phyloP scores from a whole-genome alignment of 2,888 invertebrate species.

The Rambutsinella grinnellia region DNA sequence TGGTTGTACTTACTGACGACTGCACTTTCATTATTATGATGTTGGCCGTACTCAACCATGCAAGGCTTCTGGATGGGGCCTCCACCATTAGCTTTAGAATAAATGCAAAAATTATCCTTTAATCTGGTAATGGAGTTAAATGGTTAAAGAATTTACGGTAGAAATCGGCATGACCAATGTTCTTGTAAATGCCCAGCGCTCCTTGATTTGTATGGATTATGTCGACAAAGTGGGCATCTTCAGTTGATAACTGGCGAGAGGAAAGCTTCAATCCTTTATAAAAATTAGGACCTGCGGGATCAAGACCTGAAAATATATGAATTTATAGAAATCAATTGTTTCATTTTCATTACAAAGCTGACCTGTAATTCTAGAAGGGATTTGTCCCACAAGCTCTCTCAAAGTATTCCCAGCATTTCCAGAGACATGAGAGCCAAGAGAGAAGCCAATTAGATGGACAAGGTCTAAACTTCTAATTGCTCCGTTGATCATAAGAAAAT shows the following conservation, averaged over 20 bases:
- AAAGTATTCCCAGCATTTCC: conserved; percentile 50
- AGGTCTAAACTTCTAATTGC: conserved; percentile 17
- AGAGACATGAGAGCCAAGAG: conserved; percentile 50
- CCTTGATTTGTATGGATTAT: conserved; percentile 52
- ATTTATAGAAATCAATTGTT: background rate
- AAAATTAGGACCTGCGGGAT: conserved; percentile 50
- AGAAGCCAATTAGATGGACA: conserved; percentile 51
- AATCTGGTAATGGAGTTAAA: background rate
- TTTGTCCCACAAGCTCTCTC: conserved; percentile 15
- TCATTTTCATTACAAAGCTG: background rate
- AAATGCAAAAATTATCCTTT: background rate
- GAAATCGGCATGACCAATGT: conserved; percentile 50
- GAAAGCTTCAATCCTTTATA: conserved; percentile 31
- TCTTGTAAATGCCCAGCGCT: conserved; percentile 32
- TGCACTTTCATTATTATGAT: conserved; percentile 29
- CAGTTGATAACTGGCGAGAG: conserved; percentile 23
- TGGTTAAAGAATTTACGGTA: conserved; percentile 27
- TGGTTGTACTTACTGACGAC: conserved; percentile 40
- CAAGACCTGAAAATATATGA: conserved; percentile 31
- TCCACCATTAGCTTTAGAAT: conserved; percentile 45
- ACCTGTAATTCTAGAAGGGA: conserved; percentile 41
- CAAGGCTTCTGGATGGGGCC: conserved; percentile 52
- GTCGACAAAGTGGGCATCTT: conserved; percentile 51
- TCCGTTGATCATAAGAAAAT: conserved; percentile 38
- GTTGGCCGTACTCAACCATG: conserved; percentile 17